Base-by-base conservation (phyloP, 2,797 vertebrate species). In the Rachycentron canadum region DNA sequence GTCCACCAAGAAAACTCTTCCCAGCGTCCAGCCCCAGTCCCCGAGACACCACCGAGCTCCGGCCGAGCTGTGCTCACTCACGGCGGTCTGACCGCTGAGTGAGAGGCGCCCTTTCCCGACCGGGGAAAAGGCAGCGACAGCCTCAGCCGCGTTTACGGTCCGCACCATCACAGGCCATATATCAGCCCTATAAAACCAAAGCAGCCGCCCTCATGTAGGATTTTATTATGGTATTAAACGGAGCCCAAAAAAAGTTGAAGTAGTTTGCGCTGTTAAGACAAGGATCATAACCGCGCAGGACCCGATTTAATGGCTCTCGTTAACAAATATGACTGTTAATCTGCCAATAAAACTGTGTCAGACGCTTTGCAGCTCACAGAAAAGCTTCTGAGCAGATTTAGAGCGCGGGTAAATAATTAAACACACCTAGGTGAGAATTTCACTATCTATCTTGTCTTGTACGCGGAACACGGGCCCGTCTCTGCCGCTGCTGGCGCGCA, bases 131-230 rank as follows among this genome's bases (percentile, higher is more conserved):
- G 81, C 90, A 86, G 79, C 86, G 74, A 59, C 74, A 86, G 88
- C 78, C 72, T 73, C 76, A 73, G 40, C 49, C 80, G 66, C 88
- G 78, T 91, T 91, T 94, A 92, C 83, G 92, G 93, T 92, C 86
- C 88, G 78, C 83, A 50, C 91, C 88, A 86, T 92, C 91, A 92
- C 94, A 91, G 93, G 95, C 94, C 93, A 93, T 96, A 96, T 96
- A 96, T 95, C 93, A 95, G 87, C 89, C 88, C 95, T 93, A 96
- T 97, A 97, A 96, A 95, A 95, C 87, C 83, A 92, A 92, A 95
- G 92, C 89, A 92, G 92, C 87, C 91, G 92, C 92, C 93, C 93
- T 95, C 90, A 94, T 96, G 92, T 92, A 93, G 86, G 91, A 86
- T 96, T 96, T 96, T 96, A 96, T 95, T 92, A 93, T 94, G 95